phyloP scores from a whole-genome alignment of 2,888 invertebrate species.

The Yponomeuta malinellus region DNA sequence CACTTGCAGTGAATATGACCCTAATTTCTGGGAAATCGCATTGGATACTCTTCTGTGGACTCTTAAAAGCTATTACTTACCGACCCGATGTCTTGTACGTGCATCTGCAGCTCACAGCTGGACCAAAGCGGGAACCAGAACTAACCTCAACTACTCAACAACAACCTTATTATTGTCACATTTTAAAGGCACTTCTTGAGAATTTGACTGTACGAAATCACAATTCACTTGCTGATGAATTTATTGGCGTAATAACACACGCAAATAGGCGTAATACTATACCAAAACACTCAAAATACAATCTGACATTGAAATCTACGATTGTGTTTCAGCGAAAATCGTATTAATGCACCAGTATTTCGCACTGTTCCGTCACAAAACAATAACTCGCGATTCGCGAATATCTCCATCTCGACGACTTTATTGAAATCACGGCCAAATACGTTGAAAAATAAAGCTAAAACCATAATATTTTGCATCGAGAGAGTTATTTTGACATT shows the following conservation, averaged over 20 bases:
- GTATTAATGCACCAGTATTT: neutral
- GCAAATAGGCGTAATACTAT: constrained; percentile 32
- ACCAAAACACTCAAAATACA: constrained; percentile 57
- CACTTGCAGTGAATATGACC: neutral
- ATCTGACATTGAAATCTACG: constrained; percentile 42
- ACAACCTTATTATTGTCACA: neutral
- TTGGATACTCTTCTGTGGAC: constrained; percentile 52
- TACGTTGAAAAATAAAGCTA: constrained; percentile 28
- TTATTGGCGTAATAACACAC: neutral
- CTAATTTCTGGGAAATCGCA: constrained; percentile 15
- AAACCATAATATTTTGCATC: constrained; percentile 65
- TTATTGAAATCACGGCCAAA: constrained; percentile 25
- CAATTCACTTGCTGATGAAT: constrained; percentile 17
- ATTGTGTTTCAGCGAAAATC: neutral
- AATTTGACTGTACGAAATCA: constrained; percentile 29
- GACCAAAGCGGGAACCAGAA: constrained; percentile 65
- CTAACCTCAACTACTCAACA: constrained; percentile 62
- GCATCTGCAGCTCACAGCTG: constrained; percentile 35
- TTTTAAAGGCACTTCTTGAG: constrained; percentile 20
- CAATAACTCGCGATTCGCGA: constrained; percentile 32
- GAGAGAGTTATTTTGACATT: constrained; percentile 60
- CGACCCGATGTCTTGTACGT: constrained; percentile 52
- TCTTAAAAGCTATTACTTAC: constrained; percentile 70
- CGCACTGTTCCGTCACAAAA: neutral
- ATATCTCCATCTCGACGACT: constrained; percentile 54